phyloP scores from a whole-genome alignment of 2,113 vertebrate species.

The Sporophila hypoxantha region DNA sequence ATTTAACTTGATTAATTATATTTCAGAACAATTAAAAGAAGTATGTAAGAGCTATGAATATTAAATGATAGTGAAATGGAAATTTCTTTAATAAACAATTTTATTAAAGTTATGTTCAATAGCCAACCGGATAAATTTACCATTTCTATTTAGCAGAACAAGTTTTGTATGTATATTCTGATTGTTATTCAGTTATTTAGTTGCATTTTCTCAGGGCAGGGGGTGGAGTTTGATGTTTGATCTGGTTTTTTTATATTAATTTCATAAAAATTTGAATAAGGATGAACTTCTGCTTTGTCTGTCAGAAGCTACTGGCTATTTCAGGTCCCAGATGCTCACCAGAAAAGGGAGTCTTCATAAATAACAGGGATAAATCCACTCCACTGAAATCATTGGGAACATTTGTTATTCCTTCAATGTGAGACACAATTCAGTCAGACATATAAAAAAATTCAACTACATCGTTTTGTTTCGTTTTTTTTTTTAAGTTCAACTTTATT shows the following conservation, averaged over 20 bases:
- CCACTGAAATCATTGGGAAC: background rate
- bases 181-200: background rate
- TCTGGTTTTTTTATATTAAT: background rate
- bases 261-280: background rate
- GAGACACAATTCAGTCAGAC: background rate
- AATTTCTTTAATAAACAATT: background rate
- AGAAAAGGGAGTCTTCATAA: background rate
- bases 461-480: too few relatives aligned
- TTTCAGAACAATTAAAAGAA: background rate
- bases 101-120: background rate
- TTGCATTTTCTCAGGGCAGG: background rate
- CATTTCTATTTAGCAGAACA: background rate
- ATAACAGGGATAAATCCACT: background rate
- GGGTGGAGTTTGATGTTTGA: accelerated
- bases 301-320: background rate
- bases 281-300: background rate
- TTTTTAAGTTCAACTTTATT: background rate
- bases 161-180: background rate
- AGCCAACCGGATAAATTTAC: background rate
- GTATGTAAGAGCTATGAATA: background rate
- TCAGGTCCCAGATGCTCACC: background rate
- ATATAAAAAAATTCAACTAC: background rate
- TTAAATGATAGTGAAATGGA: background rate
- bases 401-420: background rate
- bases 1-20: background rate